Conservation (phyloP, 2,888 invertebrate genomes). For the Dynastes tityus region DNA sequence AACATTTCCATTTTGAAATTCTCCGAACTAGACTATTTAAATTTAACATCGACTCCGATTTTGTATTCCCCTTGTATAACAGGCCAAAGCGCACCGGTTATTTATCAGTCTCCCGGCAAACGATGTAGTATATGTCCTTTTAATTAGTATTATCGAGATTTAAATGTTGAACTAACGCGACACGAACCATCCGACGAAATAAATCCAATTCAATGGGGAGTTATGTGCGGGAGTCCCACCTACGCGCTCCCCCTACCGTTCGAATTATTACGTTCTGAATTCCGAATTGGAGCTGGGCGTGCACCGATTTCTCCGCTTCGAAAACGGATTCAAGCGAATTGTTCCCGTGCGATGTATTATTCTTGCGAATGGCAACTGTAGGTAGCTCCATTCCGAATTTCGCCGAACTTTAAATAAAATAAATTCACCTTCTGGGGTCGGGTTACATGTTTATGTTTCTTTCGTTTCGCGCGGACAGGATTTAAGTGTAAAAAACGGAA, state of each 20-base stretch:
- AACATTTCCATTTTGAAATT: too few relatives aligned
- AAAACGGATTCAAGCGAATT: slow-evolving; percentile 53
- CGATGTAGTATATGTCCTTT: slow-evolving; percentile 14
- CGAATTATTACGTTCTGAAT: slow-evolving; percentile 23
- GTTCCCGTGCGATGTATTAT: slow-evolving; percentile 54
- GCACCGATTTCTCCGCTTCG: slow-evolving; percentile 26
- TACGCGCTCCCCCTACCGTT: not conserved
- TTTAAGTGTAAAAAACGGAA: slow-evolving; percentile 1
- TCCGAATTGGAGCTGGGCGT: slow-evolving; percentile 11
- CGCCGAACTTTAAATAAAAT: slow-evolving; percentile 29
- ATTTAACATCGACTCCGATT: not conserved
- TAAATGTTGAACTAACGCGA: slow-evolving; percentile 29
- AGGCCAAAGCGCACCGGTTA: not conserved
- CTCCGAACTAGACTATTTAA: not conserved
- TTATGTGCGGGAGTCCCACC: not conserved
- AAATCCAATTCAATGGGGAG: slow-evolving; percentile 19
- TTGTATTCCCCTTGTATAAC: not conserved
- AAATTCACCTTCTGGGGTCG: slow-evolving; percentile 24
- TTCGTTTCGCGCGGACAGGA: slow-evolving; percentile 2
- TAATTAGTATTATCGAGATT: slow-evolving; percentile 30
- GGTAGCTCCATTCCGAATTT: not conserved
- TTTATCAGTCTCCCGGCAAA: slow-evolving; percentile 1
- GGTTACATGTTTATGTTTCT: slow-evolving; percentile 23
- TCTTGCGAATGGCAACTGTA: slow-evolving; percentile 43
- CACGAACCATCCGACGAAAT: slow-evolving; percentile 5